Conservation (phyloP, 2,113 vertebrate species). For the Cavia porcellus region DNA sequence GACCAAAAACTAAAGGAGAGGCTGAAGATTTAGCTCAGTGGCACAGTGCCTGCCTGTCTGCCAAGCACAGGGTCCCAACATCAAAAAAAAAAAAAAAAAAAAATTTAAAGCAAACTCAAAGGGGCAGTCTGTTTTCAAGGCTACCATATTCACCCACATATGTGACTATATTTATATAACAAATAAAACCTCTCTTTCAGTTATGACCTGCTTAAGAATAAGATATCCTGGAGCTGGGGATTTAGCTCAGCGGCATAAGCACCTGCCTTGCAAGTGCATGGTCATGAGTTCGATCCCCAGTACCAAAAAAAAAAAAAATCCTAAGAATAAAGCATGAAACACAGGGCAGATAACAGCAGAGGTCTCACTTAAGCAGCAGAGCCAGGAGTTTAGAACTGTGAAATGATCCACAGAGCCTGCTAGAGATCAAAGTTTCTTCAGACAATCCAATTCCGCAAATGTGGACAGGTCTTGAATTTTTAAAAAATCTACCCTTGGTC, state of each 20-base stretch:
- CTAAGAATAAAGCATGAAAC: not conserved
- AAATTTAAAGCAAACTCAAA: not conserved
- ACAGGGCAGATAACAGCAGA: not conserved
- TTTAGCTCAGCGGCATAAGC: too few relatives aligned
- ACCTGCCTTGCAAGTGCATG: too few relatives aligned
- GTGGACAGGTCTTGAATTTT: not conserved
- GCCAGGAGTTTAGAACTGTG: not conserved
- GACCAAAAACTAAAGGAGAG: not conserved
- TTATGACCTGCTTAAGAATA: not conserved
- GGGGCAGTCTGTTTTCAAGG: not conserved
- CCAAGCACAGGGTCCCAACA: too few relatives aligned
- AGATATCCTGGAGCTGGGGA: too few relatives aligned
- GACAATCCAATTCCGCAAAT: not conserved
- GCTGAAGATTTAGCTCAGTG: too few relatives aligned
- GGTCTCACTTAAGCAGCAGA: not conserved
- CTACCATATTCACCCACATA: not conserved
- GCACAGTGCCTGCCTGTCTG: too few relatives aligned
- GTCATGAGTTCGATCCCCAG: too few relatives aligned
- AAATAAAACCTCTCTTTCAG: constrained; percentile 9
- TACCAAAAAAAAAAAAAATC: too few relatives aligned
- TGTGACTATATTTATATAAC: not conserved
- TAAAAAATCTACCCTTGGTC: not conserved
- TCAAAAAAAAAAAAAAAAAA: too few relatives aligned
- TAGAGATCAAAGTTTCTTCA: not conserved
- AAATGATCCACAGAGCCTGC: not conserved